phyloP scores from a whole-genome alignment of 1,140 invertebrate species.

The Euborellia annulipes region DNA sequence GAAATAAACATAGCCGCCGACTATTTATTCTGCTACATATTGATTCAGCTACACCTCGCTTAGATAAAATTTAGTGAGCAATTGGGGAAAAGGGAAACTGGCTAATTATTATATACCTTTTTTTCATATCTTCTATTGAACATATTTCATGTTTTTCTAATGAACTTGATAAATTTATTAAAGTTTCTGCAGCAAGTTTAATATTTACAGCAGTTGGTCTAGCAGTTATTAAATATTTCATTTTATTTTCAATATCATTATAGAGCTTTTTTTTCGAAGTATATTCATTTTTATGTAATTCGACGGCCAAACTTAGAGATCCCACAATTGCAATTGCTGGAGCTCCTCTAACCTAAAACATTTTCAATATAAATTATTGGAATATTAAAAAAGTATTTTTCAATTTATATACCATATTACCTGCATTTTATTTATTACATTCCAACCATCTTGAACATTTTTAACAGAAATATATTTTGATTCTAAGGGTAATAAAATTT shows the following conservation, averaged over 20 bases:
- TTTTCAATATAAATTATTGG: neutral
- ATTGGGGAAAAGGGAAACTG: too few relatives aligned
- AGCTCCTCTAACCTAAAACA: slow-evolving; percentile 57
- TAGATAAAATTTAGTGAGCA: too few relatives aligned
- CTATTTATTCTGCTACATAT: too few relatives aligned
- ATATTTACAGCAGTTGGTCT: slow-evolving; percentile 96
- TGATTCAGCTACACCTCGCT: too few relatives aligned
- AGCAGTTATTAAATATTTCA: slow-evolving; percentile 79
- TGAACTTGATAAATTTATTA: slow-evolving; percentile 50
- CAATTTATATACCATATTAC: slow-evolving; percentile 30
- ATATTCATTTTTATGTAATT: slow-evolving; percentile 51
- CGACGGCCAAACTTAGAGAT: slow-evolving; percentile 75
- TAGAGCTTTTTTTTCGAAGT: slow-evolving; percentile 48
- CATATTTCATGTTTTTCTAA: slow-evolving; percentile 43
- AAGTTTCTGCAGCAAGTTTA: slow-evolving; percentile 61
- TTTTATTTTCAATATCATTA: slow-evolving; percentile 58
- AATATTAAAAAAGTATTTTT: neutral
- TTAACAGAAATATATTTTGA: slow-evolving; percentile 65
- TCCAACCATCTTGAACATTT: slow-evolving; percentile 82
- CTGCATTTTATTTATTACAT: slow-evolving; percentile 92
- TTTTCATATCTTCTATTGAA: slow-evolving; percentile 46
- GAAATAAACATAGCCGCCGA: too few relatives aligned
- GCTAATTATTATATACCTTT: too few relatives aligned
- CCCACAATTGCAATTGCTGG: slow-evolving; percentile 89
- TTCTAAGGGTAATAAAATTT: slow-evolving; percentile 66